Base-by-base conservation (phyloP, 2,113 vertebrate species). In the Amazona vittata region DNA sequence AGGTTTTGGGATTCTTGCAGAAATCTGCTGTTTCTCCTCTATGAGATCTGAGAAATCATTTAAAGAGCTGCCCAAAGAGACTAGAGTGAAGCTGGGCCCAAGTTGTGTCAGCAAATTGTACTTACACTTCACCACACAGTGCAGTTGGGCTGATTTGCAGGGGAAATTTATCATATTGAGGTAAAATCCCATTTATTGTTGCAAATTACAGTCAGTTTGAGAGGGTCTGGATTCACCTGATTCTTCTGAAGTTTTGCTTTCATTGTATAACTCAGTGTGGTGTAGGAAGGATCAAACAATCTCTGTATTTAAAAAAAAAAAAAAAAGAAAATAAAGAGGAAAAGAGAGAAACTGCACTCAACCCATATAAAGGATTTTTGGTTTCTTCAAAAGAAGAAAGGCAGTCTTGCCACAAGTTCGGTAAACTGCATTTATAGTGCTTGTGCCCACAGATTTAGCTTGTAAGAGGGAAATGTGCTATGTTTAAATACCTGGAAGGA, bases 401-500 rank as follows among this genome's bases (percentile, higher is more conserved):
- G 9, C 47, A 80, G 16, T 77, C 22, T 57, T 90, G 26, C 49
- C 37, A 46, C 76, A 60, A 92, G 64, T 95, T 92, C 11, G 3
- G 57, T 85, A 62, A 96, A 83, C 75, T 90, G 50, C 52, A 18
- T 79, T 75, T 91, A 44, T 60, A 93, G 73, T 93, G 49, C 76
- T 84, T 86, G 63, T 85, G 22, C 41, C 71, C 22, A 37, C 79
- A 57, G 67, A 89, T 96, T 90, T 90, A 86, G 75, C 71, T 60
- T 80, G 35, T 81, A 89, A 47, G 50, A 35, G 74, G 39, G 60
- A 84, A 78, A 55, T 19, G 33, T 91, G 59, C 90, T 91, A 28
- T 94, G 67, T 87, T 86, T 88, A 90, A 94, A 96, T 74, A 86
- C 94, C 81, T 92, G 97, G 33, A 94, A 94, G 75, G 52, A 76